These are phyloP conservation scores for Heterohyrax brucei DNA, from an alignment of 2,797 vertebrate genomes.

Conservation along the genomic window DNA sequence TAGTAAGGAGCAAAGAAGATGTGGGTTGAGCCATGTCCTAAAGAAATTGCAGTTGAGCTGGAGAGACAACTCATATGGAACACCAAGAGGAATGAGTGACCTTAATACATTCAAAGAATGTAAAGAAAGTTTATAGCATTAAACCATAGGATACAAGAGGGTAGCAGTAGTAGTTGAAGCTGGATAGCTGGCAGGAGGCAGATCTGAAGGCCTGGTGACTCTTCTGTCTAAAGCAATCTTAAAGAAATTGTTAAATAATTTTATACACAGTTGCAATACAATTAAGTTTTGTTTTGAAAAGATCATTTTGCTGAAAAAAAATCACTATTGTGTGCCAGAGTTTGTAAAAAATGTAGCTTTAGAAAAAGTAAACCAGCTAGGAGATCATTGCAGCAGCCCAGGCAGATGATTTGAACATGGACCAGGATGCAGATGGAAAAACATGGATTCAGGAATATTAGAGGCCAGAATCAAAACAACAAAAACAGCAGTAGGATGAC, in stretches of 20 bases:
- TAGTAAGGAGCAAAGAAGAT: neutral
- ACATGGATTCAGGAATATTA: constrained; percentile 19
- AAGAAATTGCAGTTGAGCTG: neutral
- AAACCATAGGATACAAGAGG: neutral
- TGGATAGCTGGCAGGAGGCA: neutral
- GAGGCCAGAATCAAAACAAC: constrained; percentile 34
- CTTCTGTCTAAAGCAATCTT: constrained; percentile 1
- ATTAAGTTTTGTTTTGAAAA: neutral
- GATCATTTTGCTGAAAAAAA: neutral
- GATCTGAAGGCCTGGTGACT: neutral
- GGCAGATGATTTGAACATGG: neutral
- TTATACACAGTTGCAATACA: neutral
- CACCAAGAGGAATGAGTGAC: neutral
- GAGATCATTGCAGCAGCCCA: neutral
- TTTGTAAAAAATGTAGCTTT: neutral
- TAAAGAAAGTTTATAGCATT: neutral
- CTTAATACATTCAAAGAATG: neutral
- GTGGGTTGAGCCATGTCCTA: neutral
- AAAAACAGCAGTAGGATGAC: neutral
- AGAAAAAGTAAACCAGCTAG: neutral
- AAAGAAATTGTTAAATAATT: neutral
- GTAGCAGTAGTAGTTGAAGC: neutral
- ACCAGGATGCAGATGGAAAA: neutral
- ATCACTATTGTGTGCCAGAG: neutral
- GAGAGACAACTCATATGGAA: neutral